Conservation (phyloP, 2,113 vertebrate species). For the Microtus pennsylvanicus region DNA sequence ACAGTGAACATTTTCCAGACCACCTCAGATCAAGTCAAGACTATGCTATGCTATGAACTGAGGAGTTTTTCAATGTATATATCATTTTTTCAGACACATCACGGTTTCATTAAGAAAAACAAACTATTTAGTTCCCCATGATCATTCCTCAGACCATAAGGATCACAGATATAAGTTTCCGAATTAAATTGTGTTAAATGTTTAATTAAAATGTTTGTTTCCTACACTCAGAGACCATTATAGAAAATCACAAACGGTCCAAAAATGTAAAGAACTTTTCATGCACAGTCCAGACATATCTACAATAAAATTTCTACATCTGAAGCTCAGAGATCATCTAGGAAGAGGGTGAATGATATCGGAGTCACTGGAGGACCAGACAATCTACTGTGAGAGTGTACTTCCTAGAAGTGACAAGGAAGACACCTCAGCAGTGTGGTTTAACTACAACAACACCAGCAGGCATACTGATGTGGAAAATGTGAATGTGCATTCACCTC, state of each 20-base stretch:
- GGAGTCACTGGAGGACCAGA: no score
- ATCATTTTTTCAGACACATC: not conserved
- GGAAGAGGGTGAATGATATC: not conserved
- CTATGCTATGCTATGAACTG: no score
- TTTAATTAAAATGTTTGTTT: not conserved
- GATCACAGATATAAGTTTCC: not conserved
- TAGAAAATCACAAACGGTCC: not conserved
- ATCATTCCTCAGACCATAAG: not conserved
- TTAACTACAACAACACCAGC: not conserved
- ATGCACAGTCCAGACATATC: not conserved
- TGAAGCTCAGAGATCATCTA: not conserved
- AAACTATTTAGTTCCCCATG: no score
- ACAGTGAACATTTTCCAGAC: not conserved
- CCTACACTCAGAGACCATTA: not conserved
- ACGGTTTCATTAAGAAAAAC: not conserved
- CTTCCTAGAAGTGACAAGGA: not conserved
- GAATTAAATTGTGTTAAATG: not conserved
- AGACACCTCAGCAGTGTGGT: not conserved
- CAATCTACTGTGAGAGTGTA: not conserved
- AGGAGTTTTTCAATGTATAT: not conserved
- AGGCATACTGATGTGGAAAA: not conserved
- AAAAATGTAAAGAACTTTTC: not conserved
- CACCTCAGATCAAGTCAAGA: no score
- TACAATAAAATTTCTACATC: not conserved
- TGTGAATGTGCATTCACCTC: not conserved